Percentiles rank a stretch among this genome's conserved stretches.
Conservation (phyloP, 1,140 invertebrate genomes). For the Habropoda laboriosa region DNA sequence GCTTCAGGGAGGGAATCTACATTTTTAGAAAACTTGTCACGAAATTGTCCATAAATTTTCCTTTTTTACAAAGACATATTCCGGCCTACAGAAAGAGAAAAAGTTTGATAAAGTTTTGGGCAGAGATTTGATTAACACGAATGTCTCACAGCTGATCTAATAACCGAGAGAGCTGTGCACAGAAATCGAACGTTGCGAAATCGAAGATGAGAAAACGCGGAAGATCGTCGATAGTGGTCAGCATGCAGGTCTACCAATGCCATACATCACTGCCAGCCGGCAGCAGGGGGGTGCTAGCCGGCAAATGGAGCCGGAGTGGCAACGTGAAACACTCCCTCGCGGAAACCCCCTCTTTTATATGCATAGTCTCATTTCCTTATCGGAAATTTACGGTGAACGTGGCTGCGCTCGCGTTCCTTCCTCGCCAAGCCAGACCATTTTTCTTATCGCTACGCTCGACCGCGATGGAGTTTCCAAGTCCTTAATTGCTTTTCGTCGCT, state of each 20-base stretch:
- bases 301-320: conserved; percentile 72
- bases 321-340: conserved; percentile 61
- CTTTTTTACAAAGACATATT: too few species aligned
- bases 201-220: conserved; percentile 24
- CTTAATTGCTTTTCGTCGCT: conserved; percentile 32
- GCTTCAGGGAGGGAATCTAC: too few species aligned
- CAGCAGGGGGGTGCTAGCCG: conserved; percentile 62
- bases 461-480: neutral
- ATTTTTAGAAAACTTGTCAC: too few species aligned
- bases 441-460: conserved; percentile 3
- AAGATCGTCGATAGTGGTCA: conserved; percentile 57
- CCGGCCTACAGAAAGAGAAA: too few species aligned
- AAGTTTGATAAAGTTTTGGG: too few species aligned
- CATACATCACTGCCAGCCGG: conserved; percentile 76
- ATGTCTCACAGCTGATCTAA: too few species aligned
- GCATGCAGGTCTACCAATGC: conserved; percentile 52
- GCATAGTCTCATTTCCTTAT: conserved; percentile 81
- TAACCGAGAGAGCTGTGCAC: too few species aligned
- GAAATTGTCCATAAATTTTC: too few species aligned
- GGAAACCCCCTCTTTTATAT: conserved; percentile 77
- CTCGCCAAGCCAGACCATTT: conserved; percentile 13
- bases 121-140: too few species aligned
- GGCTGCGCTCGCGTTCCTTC: neutral
- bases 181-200: conserved; percentile 31
- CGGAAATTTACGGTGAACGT: conserved; percentile 64